A percentile compares a stretch with the other conserved stretches of the same genome.
Evolutionary conservation across 2,888 invertebrate genomes (phyloP).

Genomic region (Amiota mariae): DNA sequence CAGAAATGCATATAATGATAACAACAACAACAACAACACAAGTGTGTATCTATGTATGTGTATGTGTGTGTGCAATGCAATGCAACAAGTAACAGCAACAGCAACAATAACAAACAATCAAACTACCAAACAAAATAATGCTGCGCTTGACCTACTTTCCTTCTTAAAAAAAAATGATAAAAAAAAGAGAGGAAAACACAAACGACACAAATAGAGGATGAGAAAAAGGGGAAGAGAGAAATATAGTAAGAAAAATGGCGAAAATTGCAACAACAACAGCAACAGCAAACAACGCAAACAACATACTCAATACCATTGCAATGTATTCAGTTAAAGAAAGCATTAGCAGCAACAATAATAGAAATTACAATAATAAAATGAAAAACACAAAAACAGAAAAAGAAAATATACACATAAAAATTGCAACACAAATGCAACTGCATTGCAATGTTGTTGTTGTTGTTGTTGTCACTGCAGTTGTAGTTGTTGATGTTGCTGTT

Average conservation of each 20-base stretch:
- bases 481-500: constrained; percentile 20
- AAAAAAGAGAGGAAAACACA: constrained; percentile 45
- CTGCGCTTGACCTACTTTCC: constrained; percentile 71
- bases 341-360: constrained; percentile 10
- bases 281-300: no score
- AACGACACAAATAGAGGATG: constrained; percentile 47
- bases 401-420: not conserved
- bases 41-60: not conserved
- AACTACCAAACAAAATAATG: no score
- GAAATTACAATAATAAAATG: not conserved
- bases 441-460: constrained; percentile 32
- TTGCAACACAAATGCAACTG: constrained; percentile 11
- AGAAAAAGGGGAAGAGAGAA: not conserved
- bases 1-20: constrained; percentile 44
- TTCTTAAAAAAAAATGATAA: constrained; percentile 55
- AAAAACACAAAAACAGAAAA: not conserved
- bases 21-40: constrained; percentile 19
- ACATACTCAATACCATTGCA: no score
- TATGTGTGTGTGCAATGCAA: constrained; percentile 23
- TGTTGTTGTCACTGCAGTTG: constrained; percentile 35
- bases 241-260: not conserved
- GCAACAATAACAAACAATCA: constrained; percentile 52
- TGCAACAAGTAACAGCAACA: constrained; percentile 56
- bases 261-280: not conserved
- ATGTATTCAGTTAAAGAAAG: not conserved